Evolutionary conservation across 1,140 invertebrate genomes (phyloP).

Genomic region (Bradysia coprophila): DNA sequence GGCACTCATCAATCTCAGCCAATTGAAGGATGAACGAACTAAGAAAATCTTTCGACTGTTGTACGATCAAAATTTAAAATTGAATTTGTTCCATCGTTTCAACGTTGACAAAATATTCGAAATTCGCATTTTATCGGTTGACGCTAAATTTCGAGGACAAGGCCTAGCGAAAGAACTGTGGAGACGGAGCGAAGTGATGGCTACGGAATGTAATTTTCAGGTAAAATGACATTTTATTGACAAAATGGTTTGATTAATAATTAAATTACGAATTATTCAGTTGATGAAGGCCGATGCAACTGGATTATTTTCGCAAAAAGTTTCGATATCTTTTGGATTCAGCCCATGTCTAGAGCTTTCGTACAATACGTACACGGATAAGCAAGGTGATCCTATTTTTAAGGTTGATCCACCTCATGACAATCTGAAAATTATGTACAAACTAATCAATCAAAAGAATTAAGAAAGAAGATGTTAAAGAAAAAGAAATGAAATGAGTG

Average conservation of each 20-base stretch:
- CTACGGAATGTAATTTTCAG: constrained; percentile 43
- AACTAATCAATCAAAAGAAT: too few species aligned
- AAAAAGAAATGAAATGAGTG: too few species aligned
- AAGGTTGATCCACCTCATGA: constrained; percentile 35
- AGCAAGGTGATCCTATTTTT: constrained; percentile 32
- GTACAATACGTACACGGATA: constrained; percentile 43
- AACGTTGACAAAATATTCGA: constrained; percentile 56
- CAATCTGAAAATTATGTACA: constrained; percentile 37
- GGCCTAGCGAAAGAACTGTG: constrained; percentile 54
- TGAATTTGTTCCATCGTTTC: constrained; percentile 41
- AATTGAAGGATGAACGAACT: constrained; percentile 36
- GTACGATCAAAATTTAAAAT: constrained; percentile 35
- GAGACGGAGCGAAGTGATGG: constrained; percentile 38
- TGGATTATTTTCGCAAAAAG: constrained; percentile 54
- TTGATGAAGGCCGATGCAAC: constrained; percentile 62
- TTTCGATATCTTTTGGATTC: constrained; percentile 44
- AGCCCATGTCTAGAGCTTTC: constrained; percentile 36
- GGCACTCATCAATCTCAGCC: constrained; percentile 32
- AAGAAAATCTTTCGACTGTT: constrained; percentile 44
- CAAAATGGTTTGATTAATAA: neutral
- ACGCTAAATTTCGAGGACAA: constrained; percentile 40
- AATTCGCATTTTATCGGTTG: constrained; percentile 58
- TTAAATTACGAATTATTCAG: constrained; percentile 23
- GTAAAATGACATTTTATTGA: constrained; percentile 23
- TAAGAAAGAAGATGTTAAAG: too few species aligned